Conservation (phyloP, 2,888 invertebrate genomes). For the Digitonthophagus gazella region DNA sequence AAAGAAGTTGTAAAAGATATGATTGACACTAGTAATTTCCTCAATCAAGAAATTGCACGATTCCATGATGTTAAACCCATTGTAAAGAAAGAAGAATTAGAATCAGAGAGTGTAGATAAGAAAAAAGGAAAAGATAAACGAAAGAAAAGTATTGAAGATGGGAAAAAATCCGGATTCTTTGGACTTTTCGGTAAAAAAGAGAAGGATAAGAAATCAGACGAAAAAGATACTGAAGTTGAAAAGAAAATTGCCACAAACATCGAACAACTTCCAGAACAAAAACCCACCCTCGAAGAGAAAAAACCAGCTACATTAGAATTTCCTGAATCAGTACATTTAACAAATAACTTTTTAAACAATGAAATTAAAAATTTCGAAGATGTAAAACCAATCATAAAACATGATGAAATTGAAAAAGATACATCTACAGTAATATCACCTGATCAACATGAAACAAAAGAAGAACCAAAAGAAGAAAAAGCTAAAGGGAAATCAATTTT, state of each 20-base stretch:
- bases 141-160: conserved; percentile 26
- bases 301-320: conserved; percentile 16
- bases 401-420: background rate
- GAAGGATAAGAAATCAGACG: conserved; percentile 29
- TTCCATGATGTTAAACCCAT: conserved; percentile 27
- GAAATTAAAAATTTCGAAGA: conserved; percentile 34
- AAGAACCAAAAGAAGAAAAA: conserved; percentile 24
- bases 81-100: conserved; percentile 12
- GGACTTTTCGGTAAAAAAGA: conserved; percentile 36
- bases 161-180: conserved; percentile 33
- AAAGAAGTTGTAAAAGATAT: conserved; percentile 23
- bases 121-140: conserved; percentile 28
- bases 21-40: conserved; percentile 25
- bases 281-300: conserved; percentile 2
- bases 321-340: conserved; percentile 22
- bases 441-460: background rate
- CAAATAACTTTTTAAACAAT: conserved; percentile 31
- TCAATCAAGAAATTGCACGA: conserved; percentile 23
- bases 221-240: conserved; percentile 4
- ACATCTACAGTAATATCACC: background rate
- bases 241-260: background rate
- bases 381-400: conserved; percentile 22
- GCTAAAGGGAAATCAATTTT: conserved; percentile 23
- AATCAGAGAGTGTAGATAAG: conserved; percentile 21
- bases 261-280: background rate